Evolutionary conservation across 2,113 vertebrate genomes (phyloP).

Genomic region (Apus apus): DNA sequence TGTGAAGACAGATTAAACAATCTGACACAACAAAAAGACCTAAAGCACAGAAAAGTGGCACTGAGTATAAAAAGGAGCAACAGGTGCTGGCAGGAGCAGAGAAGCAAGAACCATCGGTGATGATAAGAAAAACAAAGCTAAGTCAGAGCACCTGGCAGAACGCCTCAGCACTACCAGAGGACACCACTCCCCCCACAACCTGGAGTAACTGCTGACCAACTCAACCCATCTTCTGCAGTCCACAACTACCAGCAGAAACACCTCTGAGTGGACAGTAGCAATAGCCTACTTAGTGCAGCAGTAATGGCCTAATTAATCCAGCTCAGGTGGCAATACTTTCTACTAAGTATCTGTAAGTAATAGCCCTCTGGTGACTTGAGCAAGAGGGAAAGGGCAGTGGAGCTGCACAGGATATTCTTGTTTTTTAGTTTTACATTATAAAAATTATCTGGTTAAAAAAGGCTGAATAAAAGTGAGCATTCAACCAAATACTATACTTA

Average conservation of each 20-base stretch:
- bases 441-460: neutral
- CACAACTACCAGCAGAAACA: neutral
- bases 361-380: neutral
- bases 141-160: neutral
- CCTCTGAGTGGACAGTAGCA: neutral
- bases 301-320: neutral
- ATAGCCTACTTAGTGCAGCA: neutral
- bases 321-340: neutral
- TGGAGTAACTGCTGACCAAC: neutral
- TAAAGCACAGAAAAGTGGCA: neutral
- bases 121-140: neutral
- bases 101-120: neutral
- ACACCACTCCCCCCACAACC: neutral
- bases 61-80: neutral
- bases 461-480: neutral
- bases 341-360: neutral
- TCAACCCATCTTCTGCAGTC: neutral
- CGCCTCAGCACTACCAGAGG: neutral
- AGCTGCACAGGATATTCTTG: neutral
- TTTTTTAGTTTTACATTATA: neutral
- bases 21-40: neutral
- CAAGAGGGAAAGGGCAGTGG: neutral
- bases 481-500: neutral
- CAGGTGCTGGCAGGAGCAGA: neutral
- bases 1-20: neutral